These are phyloP conservation scores for Porites lobata DNA, from an alignment of 92 coral and sea anemone genomes.

Conservation along the genomic window DNA sequence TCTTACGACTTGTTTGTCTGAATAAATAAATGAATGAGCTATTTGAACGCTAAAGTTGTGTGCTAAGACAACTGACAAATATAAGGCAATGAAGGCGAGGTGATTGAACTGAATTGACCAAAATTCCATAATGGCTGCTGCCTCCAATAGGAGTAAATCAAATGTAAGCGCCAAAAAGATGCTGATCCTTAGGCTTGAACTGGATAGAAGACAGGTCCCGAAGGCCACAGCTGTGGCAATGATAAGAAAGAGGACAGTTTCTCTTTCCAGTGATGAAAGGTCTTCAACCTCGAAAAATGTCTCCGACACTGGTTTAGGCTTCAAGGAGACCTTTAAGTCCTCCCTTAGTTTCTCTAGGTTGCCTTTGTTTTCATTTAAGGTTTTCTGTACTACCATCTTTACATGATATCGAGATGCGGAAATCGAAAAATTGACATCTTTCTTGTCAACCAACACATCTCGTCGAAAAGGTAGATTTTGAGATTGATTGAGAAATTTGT, in stretches of 20 bases:
- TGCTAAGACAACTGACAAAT: conserved; percentile 25
- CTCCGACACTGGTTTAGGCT: conserved; percentile 14
- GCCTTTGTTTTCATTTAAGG: neutral
- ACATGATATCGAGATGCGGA: conserved; percentile 61
- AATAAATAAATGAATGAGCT: conserved; percentile 17
- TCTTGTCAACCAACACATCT: conserved; percentile 25
- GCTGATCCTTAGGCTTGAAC: conserved; percentile 14
- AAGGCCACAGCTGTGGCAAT: conserved; percentile 14
- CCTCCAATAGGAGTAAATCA: conserved; percentile 23
- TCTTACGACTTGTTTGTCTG: neutral
- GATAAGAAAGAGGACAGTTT: neutral
- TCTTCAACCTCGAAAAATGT: conserved; percentile 35
- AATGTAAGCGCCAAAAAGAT: conserved; percentile 17
- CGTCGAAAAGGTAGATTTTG: conserved; percentile 1
- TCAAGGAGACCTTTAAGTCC: neutral
- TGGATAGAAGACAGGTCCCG: neutral
- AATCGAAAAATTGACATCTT: neutral
- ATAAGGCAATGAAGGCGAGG: conserved; percentile 19
- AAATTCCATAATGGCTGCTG: conserved; percentile 16
- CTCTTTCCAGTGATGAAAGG: conserved; percentile 2
- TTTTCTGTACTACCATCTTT: neutral
- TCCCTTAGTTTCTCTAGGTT: conserved; percentile 14
- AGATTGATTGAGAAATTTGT: conserved; percentile 28
- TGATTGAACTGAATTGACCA: conserved; percentile 35
- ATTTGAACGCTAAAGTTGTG: conserved; percentile 26